A percentile compares a stretch with the other conserved stretches of the same genome.
These are phyloP conservation scores for Phrynocephalus versicolor DNA, from an alignment of 2,113 vertebrate genomes.

Conservation along the genomic window DNA sequence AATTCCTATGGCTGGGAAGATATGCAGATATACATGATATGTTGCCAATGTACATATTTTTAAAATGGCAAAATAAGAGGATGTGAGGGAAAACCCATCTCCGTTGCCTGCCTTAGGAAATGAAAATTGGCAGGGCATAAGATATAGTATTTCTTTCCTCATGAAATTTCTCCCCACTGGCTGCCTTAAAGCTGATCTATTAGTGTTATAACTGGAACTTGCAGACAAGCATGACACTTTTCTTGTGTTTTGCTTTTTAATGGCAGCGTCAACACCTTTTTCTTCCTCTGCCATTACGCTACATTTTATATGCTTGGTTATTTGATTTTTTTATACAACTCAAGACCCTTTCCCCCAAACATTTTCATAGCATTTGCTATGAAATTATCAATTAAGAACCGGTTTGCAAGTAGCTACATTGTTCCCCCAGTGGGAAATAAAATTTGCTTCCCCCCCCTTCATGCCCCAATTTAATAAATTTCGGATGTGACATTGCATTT, in stretches of 20 bases:
- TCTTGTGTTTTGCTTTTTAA: neutral
- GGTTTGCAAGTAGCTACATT: neutral
- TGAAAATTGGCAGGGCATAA: too few relatives aligned
- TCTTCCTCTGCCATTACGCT: neutral
- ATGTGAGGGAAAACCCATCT: neutral
- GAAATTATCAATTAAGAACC: neutral
- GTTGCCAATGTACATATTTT: neutral
- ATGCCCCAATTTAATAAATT: neutral
- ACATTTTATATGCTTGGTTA: neutral
- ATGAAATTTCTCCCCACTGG: too few relatives aligned
- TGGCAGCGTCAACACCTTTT: neutral
- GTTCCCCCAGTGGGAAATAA: neutral
- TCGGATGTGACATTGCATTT: neutral
- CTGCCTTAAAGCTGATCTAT: neutral
- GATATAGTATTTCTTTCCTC: too few relatives aligned
- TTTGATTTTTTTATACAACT: neutral
- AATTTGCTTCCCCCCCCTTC: neutral
- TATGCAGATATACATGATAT: too few relatives aligned
- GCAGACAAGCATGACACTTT: neutral
- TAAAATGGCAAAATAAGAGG: neutral
- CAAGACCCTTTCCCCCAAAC: neutral
- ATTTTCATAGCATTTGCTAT: neutral
- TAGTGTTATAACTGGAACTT: neutral
- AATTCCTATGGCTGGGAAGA: too few relatives aligned
- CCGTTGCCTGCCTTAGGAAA: too few relatives aligned